Evolutionary conservation across 2,797 vertebrate genomes (phyloP).

Genomic region (Hippoglossus hippoglossus): DNA sequence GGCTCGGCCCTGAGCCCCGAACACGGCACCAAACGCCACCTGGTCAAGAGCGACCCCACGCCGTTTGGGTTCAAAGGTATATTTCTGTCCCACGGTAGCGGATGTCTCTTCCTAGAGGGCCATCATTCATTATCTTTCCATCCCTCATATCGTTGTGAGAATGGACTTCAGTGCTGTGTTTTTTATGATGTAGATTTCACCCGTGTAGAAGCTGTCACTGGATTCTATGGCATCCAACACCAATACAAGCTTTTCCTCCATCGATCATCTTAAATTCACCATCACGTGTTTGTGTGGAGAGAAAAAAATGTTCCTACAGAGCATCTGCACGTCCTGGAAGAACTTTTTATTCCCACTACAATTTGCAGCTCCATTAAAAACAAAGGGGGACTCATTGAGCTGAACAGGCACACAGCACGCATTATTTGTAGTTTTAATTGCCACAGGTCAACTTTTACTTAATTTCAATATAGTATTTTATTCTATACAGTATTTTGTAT

Average conservation of each 20-base stretch:
- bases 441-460: too few relatives aligned
- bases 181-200: slow-evolving; percentile 12
- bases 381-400: too few relatives aligned
- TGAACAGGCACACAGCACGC: too few relatives aligned
- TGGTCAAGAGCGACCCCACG: slow-evolving; percentile 95
- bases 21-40: slow-evolving; percentile 91
- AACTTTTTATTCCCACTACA: too few relatives aligned
- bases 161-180: background rate
- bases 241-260: background rate
- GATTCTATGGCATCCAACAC: background rate
- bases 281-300: background rate
- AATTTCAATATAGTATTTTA: too few relatives aligned
- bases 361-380: too few relatives aligned
- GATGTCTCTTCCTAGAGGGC: slow-evolving; percentile 5
- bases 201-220: background rate
- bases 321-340: too few relatives aligned
- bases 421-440: too few relatives aligned
- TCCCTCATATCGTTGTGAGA: background rate
- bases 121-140: slow-evolving; percentile 17
- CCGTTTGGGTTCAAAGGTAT: slow-evolving; percentile 94
- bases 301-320: background rate
- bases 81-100: background rate
- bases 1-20: slow-evolving; percentile 91
- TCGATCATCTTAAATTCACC: background rate
- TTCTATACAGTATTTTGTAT: too few relatives aligned